phyloP scores from a whole-genome alignment of 2,888 invertebrate species.

The Branchinecta sandiegonensis region DNA sequence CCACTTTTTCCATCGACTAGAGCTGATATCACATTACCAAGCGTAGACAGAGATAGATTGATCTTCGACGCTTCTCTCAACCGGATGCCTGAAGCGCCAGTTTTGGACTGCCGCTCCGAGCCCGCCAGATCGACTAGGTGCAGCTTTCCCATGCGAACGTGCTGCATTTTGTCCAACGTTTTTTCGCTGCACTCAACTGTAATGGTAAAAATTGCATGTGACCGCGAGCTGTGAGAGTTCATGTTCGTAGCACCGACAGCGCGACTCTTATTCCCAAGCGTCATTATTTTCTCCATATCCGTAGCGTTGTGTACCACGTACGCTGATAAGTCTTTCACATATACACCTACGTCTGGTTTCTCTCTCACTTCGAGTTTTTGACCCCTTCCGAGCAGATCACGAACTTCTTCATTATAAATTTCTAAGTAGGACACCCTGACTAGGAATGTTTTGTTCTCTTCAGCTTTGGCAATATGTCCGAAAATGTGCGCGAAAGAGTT shows the following conservation, averaged over 20 bases:
- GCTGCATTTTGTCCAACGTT: constrained; percentile 63
- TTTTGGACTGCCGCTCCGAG: constrained; percentile 92
- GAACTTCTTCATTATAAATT: constrained; percentile 97
- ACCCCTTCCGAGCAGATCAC: constrained; percentile 81
- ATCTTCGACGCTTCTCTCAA: constrained; percentile 86
- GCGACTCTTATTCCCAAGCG: constrained; percentile 87
- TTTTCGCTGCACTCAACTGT: constrained; percentile 88
- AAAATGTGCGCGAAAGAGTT: constrained; percentile 99
- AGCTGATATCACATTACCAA: constrained; percentile 97
- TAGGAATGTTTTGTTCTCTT: constrained; percentile 77
- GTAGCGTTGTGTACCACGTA: constrained; percentile 97
- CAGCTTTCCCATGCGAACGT: constrained; percentile 86
- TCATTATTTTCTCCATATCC: constrained; percentile 87
- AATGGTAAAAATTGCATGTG: constrained; percentile 96
- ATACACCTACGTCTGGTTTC: constrained; percentile 78
- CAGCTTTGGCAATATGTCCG: constrained; percentile 87
- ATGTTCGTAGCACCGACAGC: constrained; percentile 84
- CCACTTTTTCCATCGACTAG: constrained; percentile 92
- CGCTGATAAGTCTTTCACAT: constrained; percentile 90
- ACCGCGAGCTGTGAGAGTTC: constrained; percentile 91
- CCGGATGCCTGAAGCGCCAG: constrained; percentile 81
- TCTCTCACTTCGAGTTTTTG: constrained; percentile 87
- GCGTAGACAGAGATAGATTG: constrained; percentile 86
- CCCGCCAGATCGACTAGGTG: constrained; percentile 72
- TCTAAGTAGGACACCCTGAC: constrained; percentile 96